Base-by-base conservation (phyloP, 2,113 vertebrate genomes). In the Symphodus melops region DNA sequence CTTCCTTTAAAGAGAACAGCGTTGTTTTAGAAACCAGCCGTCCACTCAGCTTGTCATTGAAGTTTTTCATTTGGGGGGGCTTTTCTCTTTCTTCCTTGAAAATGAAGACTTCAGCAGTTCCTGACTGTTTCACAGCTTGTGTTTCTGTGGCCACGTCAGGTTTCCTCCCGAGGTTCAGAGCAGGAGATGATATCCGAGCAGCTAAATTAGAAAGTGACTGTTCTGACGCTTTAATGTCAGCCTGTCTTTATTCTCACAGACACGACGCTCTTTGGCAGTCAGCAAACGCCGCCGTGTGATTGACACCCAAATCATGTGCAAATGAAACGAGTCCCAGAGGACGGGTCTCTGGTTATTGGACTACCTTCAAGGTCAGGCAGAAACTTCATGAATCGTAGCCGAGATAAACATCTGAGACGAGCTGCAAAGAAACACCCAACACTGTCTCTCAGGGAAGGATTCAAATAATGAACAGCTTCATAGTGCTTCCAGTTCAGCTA, bases 281-380 rank as follows among this genome's bases (percentile, higher is more conserved):
- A 28, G 20, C 46, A 80, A 82, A 63, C 25, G 72, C 25, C 33
- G 56, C 55, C 2, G 10, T 14, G 5, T 83, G 86, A 90, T 67
- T 88, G 86, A 81, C 82, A 80, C 46, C n/a, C 9, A 83, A 79
- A 88, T 81, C 73, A 70, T 69, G 67, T 60, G 68, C 73, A 80
- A 81, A 71, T 82, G 48, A 80, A 84, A 84, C 9, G 57, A 73
- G 65, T 53, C 19, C 74, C 60, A 39, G 36, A 1, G 36, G 82
- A 67, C 51, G 2, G 44, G 39, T 42, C 36, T 73, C 59, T 9
- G 14, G 51, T 80, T 75, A 69, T 76, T 77, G 61, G 55, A 63
- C 76, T 57, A 74, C 63, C 62, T 81, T 70, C 69, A 66, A 82
- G 63, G 42, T 58, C 8, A 17, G 49, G 16, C 16, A 44, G 37